These are phyloP conservation scores for Formica aserva DNA, from an alignment of 2,888 invertebrate genomes.

Conservation along the genomic window DNA sequence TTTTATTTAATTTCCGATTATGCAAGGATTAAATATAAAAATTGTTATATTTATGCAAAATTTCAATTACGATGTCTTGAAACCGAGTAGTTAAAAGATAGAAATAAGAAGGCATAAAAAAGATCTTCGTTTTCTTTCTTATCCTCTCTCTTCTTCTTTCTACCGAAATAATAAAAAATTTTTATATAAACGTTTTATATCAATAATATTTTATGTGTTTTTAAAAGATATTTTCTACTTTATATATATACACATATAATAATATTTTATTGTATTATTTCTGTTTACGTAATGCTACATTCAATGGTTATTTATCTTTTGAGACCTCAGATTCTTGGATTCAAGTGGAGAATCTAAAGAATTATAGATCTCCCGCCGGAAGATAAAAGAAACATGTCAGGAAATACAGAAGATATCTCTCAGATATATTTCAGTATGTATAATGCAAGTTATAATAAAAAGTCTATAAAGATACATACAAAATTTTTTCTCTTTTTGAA, in stretches of 20 bases:
- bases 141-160: neutral
- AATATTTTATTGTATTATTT: neutral
- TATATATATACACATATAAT: neutral
- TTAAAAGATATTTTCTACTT: neutral
- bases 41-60: neutral
- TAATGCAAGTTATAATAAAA: neutral
- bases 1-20: neutral
- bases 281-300: neutral
- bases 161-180: neutral
- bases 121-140: neutral
- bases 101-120: neutral
- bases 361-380: neutral
- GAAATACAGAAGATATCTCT: neutral
- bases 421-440: neutral
- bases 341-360: neutral
- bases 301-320: neutral
- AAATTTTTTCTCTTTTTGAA: neutral
- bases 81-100: neutral
- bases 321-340: conserved; percentile 1
- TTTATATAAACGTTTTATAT: neutral
- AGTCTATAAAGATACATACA: neutral
- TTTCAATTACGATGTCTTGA: neutral
- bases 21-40: neutral
- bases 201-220: neutral
- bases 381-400: neutral